These are phyloP conservation scores for Pomatorhinus ruficollis DNA, from an alignment of 2,113 vertebrate species.

Conservation along the genomic window DNA sequence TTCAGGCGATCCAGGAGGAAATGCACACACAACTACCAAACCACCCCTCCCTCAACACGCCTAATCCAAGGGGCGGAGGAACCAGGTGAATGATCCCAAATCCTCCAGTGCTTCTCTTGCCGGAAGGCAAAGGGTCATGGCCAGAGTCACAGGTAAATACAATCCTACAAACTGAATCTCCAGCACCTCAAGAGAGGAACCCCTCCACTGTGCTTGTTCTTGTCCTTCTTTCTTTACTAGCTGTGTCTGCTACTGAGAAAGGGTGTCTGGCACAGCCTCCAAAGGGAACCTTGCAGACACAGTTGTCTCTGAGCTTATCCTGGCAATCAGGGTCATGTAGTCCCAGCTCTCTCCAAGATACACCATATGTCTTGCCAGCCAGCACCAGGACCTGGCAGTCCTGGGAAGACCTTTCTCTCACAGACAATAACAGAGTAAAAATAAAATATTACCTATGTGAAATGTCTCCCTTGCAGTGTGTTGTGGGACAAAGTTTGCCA, in stretches of 20 bases:
- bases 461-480: background rate
- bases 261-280: background rate
- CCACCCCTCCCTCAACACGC: rapidly evolving
- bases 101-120: background rate
- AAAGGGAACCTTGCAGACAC: background rate
- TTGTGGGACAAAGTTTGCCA: background rate
- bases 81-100: rapidly evolving
- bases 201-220: background rate
- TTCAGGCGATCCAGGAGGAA: background rate
- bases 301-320: background rate
- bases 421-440: background rate
- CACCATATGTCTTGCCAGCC: background rate
- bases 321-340: background rate
- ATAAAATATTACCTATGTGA: background rate
- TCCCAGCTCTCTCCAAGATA: background rate
- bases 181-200: background rate
- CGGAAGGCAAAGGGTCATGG: background rate
- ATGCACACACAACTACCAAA: rapidly evolving
- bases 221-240: background rate
- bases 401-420: background rate
- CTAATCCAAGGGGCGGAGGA: background rate
- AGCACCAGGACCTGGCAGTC: background rate
- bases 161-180: background rate
- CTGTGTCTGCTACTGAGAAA: background rate
- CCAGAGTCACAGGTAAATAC: background rate